Evolutionary conservation across 2,888 invertebrate species (phyloP), one percentile per base, ranked within the genome.

Genomic region (Acleris literana): DNA sequence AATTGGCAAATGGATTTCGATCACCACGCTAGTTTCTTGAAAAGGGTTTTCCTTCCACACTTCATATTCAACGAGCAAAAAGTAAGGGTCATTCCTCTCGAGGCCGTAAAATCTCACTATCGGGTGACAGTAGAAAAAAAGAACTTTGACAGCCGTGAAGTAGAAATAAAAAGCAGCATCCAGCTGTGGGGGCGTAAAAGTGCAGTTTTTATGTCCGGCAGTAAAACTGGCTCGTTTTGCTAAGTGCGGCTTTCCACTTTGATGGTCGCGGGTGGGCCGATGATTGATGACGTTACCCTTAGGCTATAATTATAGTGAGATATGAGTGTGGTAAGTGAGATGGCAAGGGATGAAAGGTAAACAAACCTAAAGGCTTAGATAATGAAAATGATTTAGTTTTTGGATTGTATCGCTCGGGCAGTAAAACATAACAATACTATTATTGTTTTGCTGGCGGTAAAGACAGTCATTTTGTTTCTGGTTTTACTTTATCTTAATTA

Each of bases 181-280:
- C 76, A 75, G 72, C 39, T 39, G 39, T 71, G 71, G 72, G 64
- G 72, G 76, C 78, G 77, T 82, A 85, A 83, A 86, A 84, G 77
- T 84, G 84, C 84, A 84, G 79, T 83, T 87, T 88, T 88, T 86
- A 86, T 82, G 78, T 74, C 70, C 74, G 75, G 69, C 75, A 74
- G 76, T 69, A 72, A 76, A 81, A 75, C 75, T 76, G 80, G 76
- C 76, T 76, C 72, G 75, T 76, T 72, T 55, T 52, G 58, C 69
- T 70, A 69, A 70, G 70, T 69, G 69, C 65, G 63, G 56, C 49
- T 13, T 55, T 43, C 49, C 53, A 54, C 56, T 48, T 44, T 58
- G 63, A 69, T 69, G 69, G 59, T 64, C 64, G 58, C 44, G 53
- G 29, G 5, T 55, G 51, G 54, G 64, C 22, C 33, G 22, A 63